Base-by-base conservation (phyloP, 2,113 vertebrate species). In the Peromyscus polionotus region DNA sequence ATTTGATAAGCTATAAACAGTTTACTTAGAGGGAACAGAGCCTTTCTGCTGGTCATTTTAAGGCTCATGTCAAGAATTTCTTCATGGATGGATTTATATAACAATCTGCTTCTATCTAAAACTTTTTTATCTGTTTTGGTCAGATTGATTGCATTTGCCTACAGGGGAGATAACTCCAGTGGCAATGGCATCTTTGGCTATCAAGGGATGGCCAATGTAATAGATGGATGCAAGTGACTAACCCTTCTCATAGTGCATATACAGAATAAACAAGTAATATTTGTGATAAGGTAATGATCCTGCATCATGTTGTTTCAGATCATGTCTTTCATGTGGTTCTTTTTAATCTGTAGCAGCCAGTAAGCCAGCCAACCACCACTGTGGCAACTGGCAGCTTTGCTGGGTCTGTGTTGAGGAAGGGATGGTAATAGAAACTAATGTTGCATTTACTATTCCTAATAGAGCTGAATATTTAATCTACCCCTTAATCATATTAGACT, bases 391-490 rank as follows among this genome's bases (percentile, higher is more conserved):
- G 90, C 63, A 31, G 72, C 80, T 72, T 85, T 88, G n/a, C 54
- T 88, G 72, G 73, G 67, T 61, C 81, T 85, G 48, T 80, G 36
- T 68, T 87, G 67, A 85, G 59, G 51, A 28, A 88, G 70, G 51
- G 36, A 86, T 28, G 36, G 31, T 73, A 88, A 84, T 33, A 90
- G 61, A 75, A 96, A 75, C 51, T 88, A 96, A 90, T 80, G 84
- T 8, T 77, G 31, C 51, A 76, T 93, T 92, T 80, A 90, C 79
- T 83, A 33, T 91, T 54, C 80, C 31, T 85, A 91, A 88, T 77
- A 80, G 1, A 73, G 36, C 96, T 98, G 96, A 97, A 96, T 97
- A 97, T 90, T 97, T 98, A 79, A 96, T 98, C 91, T 97, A 61
- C 33, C 80, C 75, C 90, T 91, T 96, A 98, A 94, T 96, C 54